phyloP scores from a whole-genome alignment of 2,888 invertebrate species.

The Gibbula magus region DNA sequence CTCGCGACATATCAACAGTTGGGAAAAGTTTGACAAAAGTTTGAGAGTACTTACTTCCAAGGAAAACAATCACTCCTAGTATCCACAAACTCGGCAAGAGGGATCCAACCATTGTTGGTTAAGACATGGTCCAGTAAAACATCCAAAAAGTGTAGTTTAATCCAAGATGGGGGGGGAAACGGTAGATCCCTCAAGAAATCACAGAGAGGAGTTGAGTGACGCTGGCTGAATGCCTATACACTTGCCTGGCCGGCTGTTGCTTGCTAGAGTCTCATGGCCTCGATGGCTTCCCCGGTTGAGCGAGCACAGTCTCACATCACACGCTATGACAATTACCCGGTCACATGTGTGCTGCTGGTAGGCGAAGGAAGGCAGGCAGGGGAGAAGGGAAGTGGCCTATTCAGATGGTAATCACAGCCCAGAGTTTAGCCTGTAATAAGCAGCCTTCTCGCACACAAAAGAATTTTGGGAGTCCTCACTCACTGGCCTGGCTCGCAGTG shows the following conservation, averaged over 20 bases:
- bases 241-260: background rate
- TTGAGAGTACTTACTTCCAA: constrained; percentile 1
- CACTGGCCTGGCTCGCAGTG: background rate
- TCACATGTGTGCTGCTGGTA: background rate
- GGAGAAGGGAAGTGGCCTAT: constrained; percentile 15
- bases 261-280: background rate
- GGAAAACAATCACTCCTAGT: background rate
- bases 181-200: background rate
- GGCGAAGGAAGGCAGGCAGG: background rate
- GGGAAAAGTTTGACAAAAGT: background rate
- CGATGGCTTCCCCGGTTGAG: background rate
- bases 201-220: too few relatives aligned
- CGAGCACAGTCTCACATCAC: constrained; percentile 8
- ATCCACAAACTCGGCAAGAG: background rate
- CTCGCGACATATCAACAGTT: background rate
- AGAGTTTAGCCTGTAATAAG: background rate
- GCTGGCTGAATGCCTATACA: background rate
- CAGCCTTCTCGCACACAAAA: constrained; percentile 1
- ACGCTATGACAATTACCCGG: background rate
- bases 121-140: constrained; percentile 7
- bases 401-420: constrained; percentile 11
- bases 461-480: background rate
- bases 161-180: too few relatives aligned
- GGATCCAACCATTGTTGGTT: background rate
- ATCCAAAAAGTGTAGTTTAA: background rate